These are phyloP conservation scores for Coelopa pilipes DNA, from an alignment of 2,888 invertebrate species.

Conservation along the genomic window DNA sequence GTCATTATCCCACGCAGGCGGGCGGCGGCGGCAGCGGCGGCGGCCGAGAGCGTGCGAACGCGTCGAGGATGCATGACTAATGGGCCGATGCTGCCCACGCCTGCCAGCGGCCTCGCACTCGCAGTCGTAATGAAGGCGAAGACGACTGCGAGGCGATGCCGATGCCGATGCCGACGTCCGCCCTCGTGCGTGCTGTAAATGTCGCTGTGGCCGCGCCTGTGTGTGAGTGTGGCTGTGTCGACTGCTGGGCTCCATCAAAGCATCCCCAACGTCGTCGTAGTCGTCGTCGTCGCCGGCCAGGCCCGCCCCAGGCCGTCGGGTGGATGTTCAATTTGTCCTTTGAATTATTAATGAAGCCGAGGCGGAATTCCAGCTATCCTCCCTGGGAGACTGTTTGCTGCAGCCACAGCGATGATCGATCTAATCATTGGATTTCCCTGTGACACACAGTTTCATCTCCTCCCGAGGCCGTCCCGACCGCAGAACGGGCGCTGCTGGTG, in stretches of 20 bases:
- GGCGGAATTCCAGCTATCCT: constrained; percentile 8
- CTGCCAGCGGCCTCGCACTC: neutral
- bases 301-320: neutral
- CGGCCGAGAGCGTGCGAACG: constrained; percentile 10
- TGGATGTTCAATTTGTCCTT: constrained; percentile 58
- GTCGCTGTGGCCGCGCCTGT: neutral
- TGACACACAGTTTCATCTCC: constrained; percentile 19
- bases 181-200: neutral
- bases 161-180: constrained; percentile 41
- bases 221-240: constrained; percentile 21
- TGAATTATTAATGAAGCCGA: constrained; percentile 63
- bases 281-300: neutral
- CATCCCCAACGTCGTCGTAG: constrained; percentile 46
- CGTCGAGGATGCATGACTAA: constrained; percentile 14
- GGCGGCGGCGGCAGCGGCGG: neutral
- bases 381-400: constrained; percentile 34
- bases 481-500: too few relatives aligned
- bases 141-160: constrained; percentile 8
- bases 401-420: constrained; percentile 41
- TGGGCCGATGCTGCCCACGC: constrained; percentile 15
- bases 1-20: constrained; percentile 16
- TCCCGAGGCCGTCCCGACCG: constrained; percentile 19
- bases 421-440: constrained; percentile 36
- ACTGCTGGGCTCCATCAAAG: constrained; percentile 49
- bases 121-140: neutral